Conservation (phyloP, 2,888 invertebrate species). For the Stictocephala bisonia region DNA sequence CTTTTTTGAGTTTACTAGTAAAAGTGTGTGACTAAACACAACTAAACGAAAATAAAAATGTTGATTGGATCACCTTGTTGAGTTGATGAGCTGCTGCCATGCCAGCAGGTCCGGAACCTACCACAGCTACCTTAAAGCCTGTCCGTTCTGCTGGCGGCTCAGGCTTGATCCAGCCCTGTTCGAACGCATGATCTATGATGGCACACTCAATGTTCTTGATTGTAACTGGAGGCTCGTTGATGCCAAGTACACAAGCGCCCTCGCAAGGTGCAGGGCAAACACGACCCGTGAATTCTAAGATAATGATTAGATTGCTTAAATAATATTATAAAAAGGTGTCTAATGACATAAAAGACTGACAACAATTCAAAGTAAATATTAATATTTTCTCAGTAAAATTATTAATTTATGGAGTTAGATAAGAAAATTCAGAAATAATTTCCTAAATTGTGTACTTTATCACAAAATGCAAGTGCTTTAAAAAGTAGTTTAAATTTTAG, state of each 20-base stretch:
- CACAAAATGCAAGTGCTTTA: too few species aligned
- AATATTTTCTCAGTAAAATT: too few species aligned
- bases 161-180: constrained; percentile 93
- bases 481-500: too few species aligned
- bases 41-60: background rate
- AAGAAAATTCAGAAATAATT: too few species aligned
- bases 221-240: constrained; percentile 96
- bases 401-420: too few species aligned
- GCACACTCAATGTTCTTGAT: constrained; percentile 99
- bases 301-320: constrained; percentile 16
- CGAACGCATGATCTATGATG: constrained; percentile 98
- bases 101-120: constrained; percentile 96
- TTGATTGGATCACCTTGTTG: constrained; percentile 82
- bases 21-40: too few species aligned
- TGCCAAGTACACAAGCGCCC: constrained; percentile 96
- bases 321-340: too few species aligned
- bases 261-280: constrained; percentile 98
- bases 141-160: constrained; percentile 80
- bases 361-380: too few species aligned
- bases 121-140: constrained; percentile 86
- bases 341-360: too few species aligned
- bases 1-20: too few species aligned
- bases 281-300: constrained; percentile 87
- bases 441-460: too few species aligned
- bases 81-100: constrained; percentile 96